Percentiles rank a stretch among this genome's conserved stretches.
Evolutionary conservation across 1,140 invertebrate genomes (phyloP).

Genomic region (Halesus radiatus): DNA sequence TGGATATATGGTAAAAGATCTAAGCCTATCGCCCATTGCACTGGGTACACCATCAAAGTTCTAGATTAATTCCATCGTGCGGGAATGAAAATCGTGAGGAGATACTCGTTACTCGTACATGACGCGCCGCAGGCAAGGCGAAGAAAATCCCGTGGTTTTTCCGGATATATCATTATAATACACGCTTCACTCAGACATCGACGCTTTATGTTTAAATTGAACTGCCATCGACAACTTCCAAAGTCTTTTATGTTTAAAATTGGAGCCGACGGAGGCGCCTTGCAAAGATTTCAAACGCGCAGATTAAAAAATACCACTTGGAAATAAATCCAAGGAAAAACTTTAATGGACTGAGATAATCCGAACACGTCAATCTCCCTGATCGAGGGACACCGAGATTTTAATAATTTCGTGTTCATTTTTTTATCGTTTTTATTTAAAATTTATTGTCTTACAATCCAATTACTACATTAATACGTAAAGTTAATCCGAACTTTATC

Average conservation of each 20-base stretch:
- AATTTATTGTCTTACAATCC: too few species aligned
- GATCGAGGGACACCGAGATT: background rate
- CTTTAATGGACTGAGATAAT: constrained; percentile 11
- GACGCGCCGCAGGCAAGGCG: too few species aligned
- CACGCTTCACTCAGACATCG: background rate
- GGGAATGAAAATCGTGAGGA: too few species aligned
- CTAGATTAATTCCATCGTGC: too few species aligned
- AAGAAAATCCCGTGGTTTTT: background rate
- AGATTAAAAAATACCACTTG: constrained; percentile 22
- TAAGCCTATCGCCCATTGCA: too few species aligned
- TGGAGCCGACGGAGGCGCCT: background rate
- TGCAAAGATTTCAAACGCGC: background rate
- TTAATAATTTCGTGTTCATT: background rate
- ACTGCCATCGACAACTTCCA: constrained; percentile 34
- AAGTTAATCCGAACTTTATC: too few species aligned
- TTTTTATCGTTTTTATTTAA: too few species aligned
- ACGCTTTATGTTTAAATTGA: constrained; percentile 31
- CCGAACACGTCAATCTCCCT: background rate
- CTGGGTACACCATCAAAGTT: too few species aligned
- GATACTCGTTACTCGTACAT: too few species aligned
- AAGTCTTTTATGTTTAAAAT: constrained; percentile 32
- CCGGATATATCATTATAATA: constrained; percentile 32
- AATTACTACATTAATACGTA: too few species aligned
- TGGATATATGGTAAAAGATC: too few species aligned
- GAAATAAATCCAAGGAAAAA: constrained; percentile 8